phyloP scores from a whole-genome alignment of 92 coral and sea anemone genomes.

The Phenganax subtilis region DNA sequence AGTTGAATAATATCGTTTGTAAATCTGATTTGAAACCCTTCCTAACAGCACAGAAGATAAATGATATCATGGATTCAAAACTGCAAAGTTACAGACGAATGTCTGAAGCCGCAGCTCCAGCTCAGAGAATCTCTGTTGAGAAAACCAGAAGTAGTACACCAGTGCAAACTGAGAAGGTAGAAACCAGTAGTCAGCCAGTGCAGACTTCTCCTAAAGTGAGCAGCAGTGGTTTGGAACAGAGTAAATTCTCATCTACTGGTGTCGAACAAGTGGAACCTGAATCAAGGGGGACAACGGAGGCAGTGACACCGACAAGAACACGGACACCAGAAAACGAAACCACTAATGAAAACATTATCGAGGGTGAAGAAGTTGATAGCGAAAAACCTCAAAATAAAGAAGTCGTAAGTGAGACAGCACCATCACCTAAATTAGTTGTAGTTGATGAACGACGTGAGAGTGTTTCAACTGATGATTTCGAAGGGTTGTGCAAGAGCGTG shows the following conservation, averaged over 20 bases:
- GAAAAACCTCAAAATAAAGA: too few species aligned
- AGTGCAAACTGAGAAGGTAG: slow-evolving; percentile 2
- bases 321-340: slow-evolving; percentile 4
- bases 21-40: slow-evolving; percentile 15
- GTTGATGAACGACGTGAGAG: background rate
- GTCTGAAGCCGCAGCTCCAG: background rate
- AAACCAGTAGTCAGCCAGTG: slow-evolving; percentile 9
- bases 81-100: slow-evolving; percentile 13
- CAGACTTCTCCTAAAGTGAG: slow-evolving; percentile 5
- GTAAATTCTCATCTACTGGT: background rate
- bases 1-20: slow-evolving; percentile 1
- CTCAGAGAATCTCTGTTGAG: background rate
- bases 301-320: background rate
- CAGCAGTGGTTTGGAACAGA: background rate
- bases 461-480: background rate
- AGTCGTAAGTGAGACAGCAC: background rate
- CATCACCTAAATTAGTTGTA: background rate
- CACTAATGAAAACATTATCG: background rate
- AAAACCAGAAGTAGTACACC: slow-evolving; percentile 9
- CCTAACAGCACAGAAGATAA: slow-evolving; percentile 29
- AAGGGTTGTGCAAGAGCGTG: background rate
- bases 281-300: background rate
- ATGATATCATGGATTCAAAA: slow-evolving; percentile 30
- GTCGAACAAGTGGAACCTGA: background rate
- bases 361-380: background rate